Evolutionary conservation across 2,888 invertebrate genomes (phyloP), one percentile per base, ranked within the genome.

Genomic region (Lacanobia wlatinum): DNA sequence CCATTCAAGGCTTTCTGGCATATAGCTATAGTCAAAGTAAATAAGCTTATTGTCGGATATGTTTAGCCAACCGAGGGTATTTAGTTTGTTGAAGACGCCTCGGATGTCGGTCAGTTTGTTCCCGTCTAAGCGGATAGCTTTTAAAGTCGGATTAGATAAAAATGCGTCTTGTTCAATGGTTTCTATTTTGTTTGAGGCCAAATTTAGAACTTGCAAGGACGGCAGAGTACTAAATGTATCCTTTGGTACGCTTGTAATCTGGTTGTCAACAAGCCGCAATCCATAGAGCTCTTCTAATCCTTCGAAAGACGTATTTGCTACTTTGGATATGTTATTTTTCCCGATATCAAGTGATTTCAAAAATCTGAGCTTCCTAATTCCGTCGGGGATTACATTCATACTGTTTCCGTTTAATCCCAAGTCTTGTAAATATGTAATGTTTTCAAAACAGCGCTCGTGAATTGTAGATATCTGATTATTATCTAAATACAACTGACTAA

Each of bases 301-400:
- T 85, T 97, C 97, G 89, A 98, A 98, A 38, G 98, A 97, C 52
- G 97, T 96, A 90, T 98, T 97, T n/a, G 96, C 96, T 77, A 98
- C 96, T 72, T 95, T 96, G 63, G 97, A 96, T 84, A 99, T 97
- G 79, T 97, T 97, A 92, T 98, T 98, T 90, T 98, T 98, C 8
- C 98, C 98, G 79, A 98, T 96, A 92, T 98, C 98, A 66, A 98
- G 96, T 1, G 97, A 97, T 91, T 97, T 98, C 71, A 98, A 93
- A 87, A 97, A 97, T 64, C 97, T 94, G 55, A 98, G 93, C 81
- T 97, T 97, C 70, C 97, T 97, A 18, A 98, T 96, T 4, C 98
- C 97, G 69, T 96, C 96, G 38, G 98, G 98, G 55, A 98, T 96
- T 63, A 96, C 96, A 65, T 96, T 97, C 52, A 98, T 94, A 77